phyloP scores from a whole-genome alignment of 1,140 invertebrate species.

The Microplitis demolitor region DNA sequence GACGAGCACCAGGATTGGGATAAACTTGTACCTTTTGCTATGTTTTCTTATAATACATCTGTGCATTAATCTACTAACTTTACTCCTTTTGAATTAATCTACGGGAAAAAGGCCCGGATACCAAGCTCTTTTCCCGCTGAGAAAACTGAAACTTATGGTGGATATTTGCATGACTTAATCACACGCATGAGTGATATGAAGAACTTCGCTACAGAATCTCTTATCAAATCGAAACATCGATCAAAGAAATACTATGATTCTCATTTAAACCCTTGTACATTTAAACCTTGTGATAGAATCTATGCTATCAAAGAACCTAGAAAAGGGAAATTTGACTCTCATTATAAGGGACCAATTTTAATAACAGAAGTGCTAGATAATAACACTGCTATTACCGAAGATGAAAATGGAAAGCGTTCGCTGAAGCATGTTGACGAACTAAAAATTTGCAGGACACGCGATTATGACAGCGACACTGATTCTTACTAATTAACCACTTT shows the following conservation, averaged over 20 bases:
- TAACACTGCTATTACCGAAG: conserved; percentile 12
- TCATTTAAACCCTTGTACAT: neutral
- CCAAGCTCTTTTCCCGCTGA: neutral
- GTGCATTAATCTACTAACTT: conserved; percentile 41
- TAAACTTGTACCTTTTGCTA: conserved; percentile 20
- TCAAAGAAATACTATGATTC: neutral
- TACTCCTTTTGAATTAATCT: conserved; percentile 22
- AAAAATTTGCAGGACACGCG: neutral
- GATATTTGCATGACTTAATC: neutral
- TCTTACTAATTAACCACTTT: neutral
- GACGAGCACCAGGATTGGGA: conserved; percentile 43
- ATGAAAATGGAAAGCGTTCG: neutral
- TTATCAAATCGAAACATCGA: neutral
- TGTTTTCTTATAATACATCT: conserved; percentile 16
- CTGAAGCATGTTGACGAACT: conserved; percentile 20
- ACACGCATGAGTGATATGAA: neutral
- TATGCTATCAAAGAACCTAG: conserved; percentile 7
- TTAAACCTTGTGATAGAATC: neutral
- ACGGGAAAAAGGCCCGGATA: conserved; percentile 2
- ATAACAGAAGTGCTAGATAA: conserved; percentile 3
- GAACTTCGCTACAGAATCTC: neutral
- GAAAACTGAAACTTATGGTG: conserved; percentile 3
- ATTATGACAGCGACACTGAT: neutral
- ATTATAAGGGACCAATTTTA: conserved; percentile 10
- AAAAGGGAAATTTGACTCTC: conserved; percentile 7